Evolutionary conservation across 2,113 vertebrate genomes (phyloP), one percentile per base, ranked within the genome.

Genomic region (Tupaia chinensis): DNA sequence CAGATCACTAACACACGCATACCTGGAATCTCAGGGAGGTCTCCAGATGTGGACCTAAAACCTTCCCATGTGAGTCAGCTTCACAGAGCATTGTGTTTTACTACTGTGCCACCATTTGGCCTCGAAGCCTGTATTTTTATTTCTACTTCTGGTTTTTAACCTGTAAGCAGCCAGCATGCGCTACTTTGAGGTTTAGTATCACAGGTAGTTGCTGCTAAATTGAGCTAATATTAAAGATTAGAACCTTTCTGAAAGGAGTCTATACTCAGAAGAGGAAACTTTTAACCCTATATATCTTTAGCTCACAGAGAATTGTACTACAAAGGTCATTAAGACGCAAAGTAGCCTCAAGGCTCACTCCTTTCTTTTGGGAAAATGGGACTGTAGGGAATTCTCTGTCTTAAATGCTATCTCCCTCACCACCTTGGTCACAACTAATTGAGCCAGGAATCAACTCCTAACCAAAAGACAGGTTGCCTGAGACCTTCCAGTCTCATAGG

Each of bases 211-310:
- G 78, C 74, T 91, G 83, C 17, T 79, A 68, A 80, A 85, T 5
- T 87, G 80, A 96, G 56, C 72, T n/a, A 72, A 87, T 77, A 53
- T 76, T 73, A 88, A 95, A 89, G 70, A 82, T 20, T 20, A 91
- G 91, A 82, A 60, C 27, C 29, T 53, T 27, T 65, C 61, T 85
- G 54, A 74, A 70, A 81, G 17, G 91, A 94, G 86, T 91, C 25
- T 32, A 27, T 69, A 78, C 9, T 70, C 16, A 34, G 70, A 88
- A 92, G 34, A 91, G 72, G 56, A 88, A 13, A n/a, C 60, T 85
- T 65, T 89, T 29, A 95, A 69, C 29, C 4, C 23, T 70, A 69
- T 95, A 19, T 72, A 74, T 8, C n/a, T 34, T 63, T 60, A 56
- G 92, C 56, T 94, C 53, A 16, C 13, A 84, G 61, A 27, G n/a